Conservation (phyloP, 2,797 vertebrate species). For the Danio aesculapii region DNA sequence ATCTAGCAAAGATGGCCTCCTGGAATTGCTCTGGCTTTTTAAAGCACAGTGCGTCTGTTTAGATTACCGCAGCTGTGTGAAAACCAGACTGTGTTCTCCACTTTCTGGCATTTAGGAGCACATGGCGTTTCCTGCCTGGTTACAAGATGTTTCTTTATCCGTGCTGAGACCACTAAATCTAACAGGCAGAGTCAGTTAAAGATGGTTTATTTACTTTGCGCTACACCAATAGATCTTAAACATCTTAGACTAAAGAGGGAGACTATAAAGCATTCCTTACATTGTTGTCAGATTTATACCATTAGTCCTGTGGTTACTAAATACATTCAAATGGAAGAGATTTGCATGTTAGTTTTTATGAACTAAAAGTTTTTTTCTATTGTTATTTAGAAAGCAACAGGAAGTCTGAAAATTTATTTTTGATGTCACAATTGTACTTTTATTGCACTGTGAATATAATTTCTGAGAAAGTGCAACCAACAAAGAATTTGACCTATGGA, state of each 20-base stretch:
- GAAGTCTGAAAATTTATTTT: too few relatives aligned
- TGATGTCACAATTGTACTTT: too few relatives aligned
- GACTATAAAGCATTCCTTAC: background rate
- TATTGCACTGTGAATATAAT: too few relatives aligned
- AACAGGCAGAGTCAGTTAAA: slow-evolving; percentile 7
- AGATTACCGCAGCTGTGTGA: slow-evolving; percentile 57
- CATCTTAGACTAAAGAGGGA: background rate
- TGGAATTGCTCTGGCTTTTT: slow-evolving; percentile 54
- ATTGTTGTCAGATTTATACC: background rate
- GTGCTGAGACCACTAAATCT: slow-evolving; percentile 35
- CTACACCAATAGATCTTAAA: background rate
- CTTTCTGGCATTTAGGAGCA: slow-evolving; percentile 51
- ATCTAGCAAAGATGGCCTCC: slow-evolving; percentile 45
- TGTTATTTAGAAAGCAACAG: too few relatives aligned
- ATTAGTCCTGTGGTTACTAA: slow-evolving; percentile 3
- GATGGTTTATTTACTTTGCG: slow-evolving; percentile 29
- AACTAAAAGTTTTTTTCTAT: too few relatives aligned
- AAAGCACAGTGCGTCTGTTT: slow-evolving; percentile 55
- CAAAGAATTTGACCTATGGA: too few relatives aligned
- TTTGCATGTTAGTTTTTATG: background rate
- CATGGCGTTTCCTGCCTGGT: slow-evolving; percentile 44
- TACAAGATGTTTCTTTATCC: slow-evolving; percentile 42
- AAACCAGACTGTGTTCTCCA: slow-evolving; percentile 44
- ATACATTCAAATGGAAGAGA: background rate
- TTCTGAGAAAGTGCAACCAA: too few relatives aligned